Conservation (phyloP, 2,888 invertebrate genomes). For the Sminthurinus aureus region DNA sequence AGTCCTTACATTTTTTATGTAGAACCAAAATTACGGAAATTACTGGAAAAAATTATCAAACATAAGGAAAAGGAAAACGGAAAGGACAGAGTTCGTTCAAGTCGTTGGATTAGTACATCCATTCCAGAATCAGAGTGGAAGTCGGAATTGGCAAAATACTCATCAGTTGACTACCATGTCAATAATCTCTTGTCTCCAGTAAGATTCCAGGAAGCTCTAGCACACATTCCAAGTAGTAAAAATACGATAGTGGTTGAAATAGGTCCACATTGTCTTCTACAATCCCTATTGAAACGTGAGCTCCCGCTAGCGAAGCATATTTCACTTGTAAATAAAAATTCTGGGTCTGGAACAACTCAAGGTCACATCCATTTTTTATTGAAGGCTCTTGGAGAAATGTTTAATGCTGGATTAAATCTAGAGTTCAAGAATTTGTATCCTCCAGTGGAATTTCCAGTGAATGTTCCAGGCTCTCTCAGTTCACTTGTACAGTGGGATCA, state of each 20-base stretch:
- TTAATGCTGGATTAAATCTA: conserved; percentile 78
- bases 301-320: conserved; percentile 60
- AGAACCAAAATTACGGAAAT: conserved; percentile 78
- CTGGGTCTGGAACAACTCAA: too few relatives aligned
- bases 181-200: conserved; percentile 67
- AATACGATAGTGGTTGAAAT: conserved; percentile 65
- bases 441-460: background rate
- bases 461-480: conserved; percentile 63
- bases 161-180: conserved; percentile 68
- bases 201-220: conserved; percentile 67
- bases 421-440: conserved; percentile 66
- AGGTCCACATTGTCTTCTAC: conserved; percentile 65
- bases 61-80: too few relatives aligned
- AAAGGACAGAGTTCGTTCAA: conserved; percentile 60
- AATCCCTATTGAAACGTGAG: conserved; percentile 67
- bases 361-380: conserved; percentile 65
- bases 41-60: conserved; percentile 72
- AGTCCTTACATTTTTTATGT: conserved; percentile 70
- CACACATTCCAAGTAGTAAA: conserved; percentile 64
- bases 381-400: conserved; percentile 75
- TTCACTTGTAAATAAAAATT: too few relatives aligned
- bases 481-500: conserved; percentile 84
- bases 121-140: conserved; percentile 9
- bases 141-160: conserved; percentile 64
- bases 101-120: background rate